phyloP scores from a whole-genome alignment of 2,888 invertebrate species.

The Epinotia brunnichana region DNA sequence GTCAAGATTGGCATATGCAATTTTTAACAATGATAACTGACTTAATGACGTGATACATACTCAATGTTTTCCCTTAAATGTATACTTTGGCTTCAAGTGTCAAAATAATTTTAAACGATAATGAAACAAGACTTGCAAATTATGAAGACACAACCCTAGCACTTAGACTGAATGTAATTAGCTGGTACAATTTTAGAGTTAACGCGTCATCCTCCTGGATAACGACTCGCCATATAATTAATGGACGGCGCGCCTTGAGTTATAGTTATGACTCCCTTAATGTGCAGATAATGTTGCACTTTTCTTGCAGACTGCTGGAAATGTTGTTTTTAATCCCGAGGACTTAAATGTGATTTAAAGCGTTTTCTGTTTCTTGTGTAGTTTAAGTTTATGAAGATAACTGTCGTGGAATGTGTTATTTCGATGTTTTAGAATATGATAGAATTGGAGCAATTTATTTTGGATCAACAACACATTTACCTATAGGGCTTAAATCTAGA shows the following conservation, averaged over 20 bases:
- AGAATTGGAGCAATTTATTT: too few species aligned
- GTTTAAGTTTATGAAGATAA: not conserved
- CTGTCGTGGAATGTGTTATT: too few species aligned
- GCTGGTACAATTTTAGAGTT: slow-evolving; percentile 75
- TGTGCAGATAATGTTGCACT: slow-evolving; percentile 41
- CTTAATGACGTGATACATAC: too few species aligned
- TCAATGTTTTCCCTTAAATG: not conserved
- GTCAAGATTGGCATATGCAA: too few species aligned
- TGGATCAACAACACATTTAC: too few species aligned
- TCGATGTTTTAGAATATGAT: too few species aligned
- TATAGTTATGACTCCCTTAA: slow-evolving; percentile 58
- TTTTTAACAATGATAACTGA: too few species aligned
- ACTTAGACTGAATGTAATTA: slow-evolving; percentile 66
- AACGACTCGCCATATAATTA: slow-evolving; percentile 74
- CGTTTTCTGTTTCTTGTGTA: not conserved
- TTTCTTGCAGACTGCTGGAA: slow-evolving; percentile 30
- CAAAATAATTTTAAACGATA: not conserved
- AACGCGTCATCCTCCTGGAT: slow-evolving; percentile 67
- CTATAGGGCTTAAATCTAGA: too few species aligned
- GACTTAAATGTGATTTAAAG: not conserved
- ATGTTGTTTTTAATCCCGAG: not conserved
- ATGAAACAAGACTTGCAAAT: not conserved
- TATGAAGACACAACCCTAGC: slow-evolving; percentile 14
- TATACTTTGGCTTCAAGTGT: not conserved
- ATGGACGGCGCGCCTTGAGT: slow-evolving; percentile 62